Percentiles rank a stretch among this genome's conserved stretches.
phyloP scores from a whole-genome alignment of 2,797 vertebrate genomes.

The Oryzias sinensis region DNA sequence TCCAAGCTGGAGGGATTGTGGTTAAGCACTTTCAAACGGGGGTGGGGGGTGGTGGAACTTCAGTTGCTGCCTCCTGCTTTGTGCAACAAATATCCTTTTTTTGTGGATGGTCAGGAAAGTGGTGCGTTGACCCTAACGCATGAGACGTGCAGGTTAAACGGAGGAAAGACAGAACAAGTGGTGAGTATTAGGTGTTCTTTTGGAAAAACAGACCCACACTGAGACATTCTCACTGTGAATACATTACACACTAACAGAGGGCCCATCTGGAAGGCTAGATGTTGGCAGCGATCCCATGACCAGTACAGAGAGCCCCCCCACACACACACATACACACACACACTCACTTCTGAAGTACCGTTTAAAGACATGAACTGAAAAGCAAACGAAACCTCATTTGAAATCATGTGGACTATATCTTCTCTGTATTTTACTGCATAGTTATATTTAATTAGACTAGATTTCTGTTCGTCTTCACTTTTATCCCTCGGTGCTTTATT shows the following conservation, averaged over 20 bases:
- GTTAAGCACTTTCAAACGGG: neutral
- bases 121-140: no score
- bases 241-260: conserved; percentile 43
- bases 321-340: conserved; percentile 6
- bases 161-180: conserved; percentile 10
- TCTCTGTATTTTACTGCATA: neutral
- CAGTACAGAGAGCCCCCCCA: conserved; percentile 49
- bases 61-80: no score
- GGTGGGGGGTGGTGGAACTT: neutral
- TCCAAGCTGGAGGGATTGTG: conserved; percentile 35
- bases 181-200: neutral
- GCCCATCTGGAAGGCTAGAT: conserved; percentile 57
- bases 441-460: neutral
- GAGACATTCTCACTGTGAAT: conserved; percentile 43
- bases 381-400: conserved; percentile 25
- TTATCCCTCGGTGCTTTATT: neutral
- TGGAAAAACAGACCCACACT: conserved; percentile 4
- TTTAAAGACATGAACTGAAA: conserved; percentile 33
- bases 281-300: conserved; percentile 56
- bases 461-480: neutral
- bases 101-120: no score
- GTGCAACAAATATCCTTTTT: no score
- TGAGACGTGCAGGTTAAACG: conserved; percentile 13
- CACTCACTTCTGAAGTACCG: conserved; percentile 20
- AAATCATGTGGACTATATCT: conserved; percentile 9